These are phyloP conservation scores for Vandiemenella viatica DNA, from an alignment of 2,888 invertebrate species.

Conservation along the genomic window DNA sequence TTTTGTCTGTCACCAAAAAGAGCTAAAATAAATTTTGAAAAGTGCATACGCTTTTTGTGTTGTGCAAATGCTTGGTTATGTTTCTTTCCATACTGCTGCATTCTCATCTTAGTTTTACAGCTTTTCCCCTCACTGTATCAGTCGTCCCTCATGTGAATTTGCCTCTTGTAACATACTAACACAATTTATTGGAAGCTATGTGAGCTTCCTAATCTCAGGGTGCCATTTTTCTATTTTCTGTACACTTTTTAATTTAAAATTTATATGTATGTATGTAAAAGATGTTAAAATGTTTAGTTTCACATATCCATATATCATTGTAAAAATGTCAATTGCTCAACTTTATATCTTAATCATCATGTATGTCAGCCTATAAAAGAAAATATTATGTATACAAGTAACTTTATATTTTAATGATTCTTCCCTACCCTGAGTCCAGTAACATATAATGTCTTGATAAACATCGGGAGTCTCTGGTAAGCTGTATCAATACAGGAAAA, in stretches of 20 bases:
- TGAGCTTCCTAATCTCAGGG: constrained; percentile 23
- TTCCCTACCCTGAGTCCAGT: too few species aligned
- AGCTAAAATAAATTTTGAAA: not conserved
- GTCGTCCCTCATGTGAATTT: too few species aligned
- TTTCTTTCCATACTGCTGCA: too few species aligned
- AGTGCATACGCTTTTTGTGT: not conserved
- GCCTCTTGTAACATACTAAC: constrained; percentile 8
- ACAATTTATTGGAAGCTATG: constrained; percentile 10
- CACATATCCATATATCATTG: constrained; percentile 6
- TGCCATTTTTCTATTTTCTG: constrained; percentile 24
- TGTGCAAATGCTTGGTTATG: too few species aligned
- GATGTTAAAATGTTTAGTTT: constrained; percentile 6
- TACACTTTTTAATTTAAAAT: constrained; percentile 1
- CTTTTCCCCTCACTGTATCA: too few species aligned
- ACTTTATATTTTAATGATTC: too few species aligned
- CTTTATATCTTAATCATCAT: constrained; percentile 9
- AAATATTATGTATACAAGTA: too few species aligned
- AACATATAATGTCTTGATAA: too few species aligned
- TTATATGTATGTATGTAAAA: constrained; percentile 7
- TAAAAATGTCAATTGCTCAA: constrained; percentile 16
- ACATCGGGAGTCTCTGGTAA: too few species aligned
- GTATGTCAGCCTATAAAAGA: too few species aligned
- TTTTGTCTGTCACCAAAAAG: not conserved
- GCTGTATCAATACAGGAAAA: too few species aligned
- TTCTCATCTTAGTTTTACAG: too few species aligned